These are phyloP conservation scores for Castor canadensis DNA, from an alignment of 2,113 vertebrate genomes.

Conservation along the genomic window DNA sequence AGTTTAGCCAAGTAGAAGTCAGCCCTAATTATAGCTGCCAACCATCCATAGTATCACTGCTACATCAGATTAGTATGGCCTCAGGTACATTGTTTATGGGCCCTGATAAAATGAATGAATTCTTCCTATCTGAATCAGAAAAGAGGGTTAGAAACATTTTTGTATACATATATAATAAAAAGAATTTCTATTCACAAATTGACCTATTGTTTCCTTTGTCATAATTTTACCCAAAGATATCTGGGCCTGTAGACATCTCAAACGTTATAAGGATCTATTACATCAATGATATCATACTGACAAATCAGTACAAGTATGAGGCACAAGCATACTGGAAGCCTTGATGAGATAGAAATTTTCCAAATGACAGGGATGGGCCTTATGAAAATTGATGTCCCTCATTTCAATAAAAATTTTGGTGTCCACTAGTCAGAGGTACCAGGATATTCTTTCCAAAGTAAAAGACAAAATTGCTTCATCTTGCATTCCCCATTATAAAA, in stretches of 20 bases:
- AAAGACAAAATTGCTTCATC: background rate
- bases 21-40: background rate
- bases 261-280: background rate
- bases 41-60: background rate
- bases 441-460: background rate
- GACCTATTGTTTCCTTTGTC: background rate
- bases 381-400: background rate
- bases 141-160: background rate
- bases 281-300: background rate
- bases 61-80: background rate
- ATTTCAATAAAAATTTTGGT: background rate
- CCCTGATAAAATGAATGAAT: background rate
- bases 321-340: background rate
- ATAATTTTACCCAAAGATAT: constrained; percentile 17
- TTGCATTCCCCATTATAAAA: background rate
- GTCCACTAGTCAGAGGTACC: background rate
- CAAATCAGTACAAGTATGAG: background rate
- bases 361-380: background rate
- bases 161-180: background rate
- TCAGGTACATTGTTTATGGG: background rate
- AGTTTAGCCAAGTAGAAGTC: background rate
- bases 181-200: background rate
- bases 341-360: background rate
- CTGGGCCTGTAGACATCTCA: background rate
- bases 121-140: background rate